Base-by-base conservation (phyloP, 2,797 vertebrate species). In the Karalla daura region DNA sequence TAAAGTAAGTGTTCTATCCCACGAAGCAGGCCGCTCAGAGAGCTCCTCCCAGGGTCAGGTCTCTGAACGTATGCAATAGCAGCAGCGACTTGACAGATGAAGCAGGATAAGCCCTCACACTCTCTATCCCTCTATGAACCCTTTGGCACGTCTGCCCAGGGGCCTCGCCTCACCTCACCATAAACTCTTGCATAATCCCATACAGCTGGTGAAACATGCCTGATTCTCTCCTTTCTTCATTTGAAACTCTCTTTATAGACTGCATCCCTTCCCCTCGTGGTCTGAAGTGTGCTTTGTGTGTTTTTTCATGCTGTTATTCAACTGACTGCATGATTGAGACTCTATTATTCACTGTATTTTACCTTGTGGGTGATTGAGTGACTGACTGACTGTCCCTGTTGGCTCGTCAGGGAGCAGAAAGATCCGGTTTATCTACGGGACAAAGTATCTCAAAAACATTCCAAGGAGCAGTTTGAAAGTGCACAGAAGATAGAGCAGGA, bases 371-470 rank as follows among this genome's bases (percentile, higher is more conserved):
- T 44, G 15, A 39, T 53, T 28, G 17, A 43, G 61, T 40, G n/a
- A n/a, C 40, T 46, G 5, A 65, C 11, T 45, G 3, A 43, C 4
- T 37, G 10, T 6, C 18, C 27, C 2, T 6, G 1, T 47, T 30
- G 24, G 20, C 65, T 60, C 46, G 54, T 0, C 80, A 98, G 97
- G 91, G 97, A 98, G 68, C 97, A 98, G 87, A 98, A 96, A 88
- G 97, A 99, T 88, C 96, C 97, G 0, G 75, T 97, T 69, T 98
- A 97, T 94, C 92, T 98, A 89, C 93, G 95, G 87, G 97, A 98
- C 92, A 98, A 98, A 93, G 96, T 99, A 64, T 98, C 98, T 73
- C 97, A 99, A 89, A 98, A 98, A 94, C 96, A 98, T 98, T 99
- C 97, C 96, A 98, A 98, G 96, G 97, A 98, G 87, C 97, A 98